These are phyloP conservation scores for Pseudococcus jackbeardsleyi DNA, from an alignment of 2,888 invertebrate species.

Conservation along the genomic window DNA sequence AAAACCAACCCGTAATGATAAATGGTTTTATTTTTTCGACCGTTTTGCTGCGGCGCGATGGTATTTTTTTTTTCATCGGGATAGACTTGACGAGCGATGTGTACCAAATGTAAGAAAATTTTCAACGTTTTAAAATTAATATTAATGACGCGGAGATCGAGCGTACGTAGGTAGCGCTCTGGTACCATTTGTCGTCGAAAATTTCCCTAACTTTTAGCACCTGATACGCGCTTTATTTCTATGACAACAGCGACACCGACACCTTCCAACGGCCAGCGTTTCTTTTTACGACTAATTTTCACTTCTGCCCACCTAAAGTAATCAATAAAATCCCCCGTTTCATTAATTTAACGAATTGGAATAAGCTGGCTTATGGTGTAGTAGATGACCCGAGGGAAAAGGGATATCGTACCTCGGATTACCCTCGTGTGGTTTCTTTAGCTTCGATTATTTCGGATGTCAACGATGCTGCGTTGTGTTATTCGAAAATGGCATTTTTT, in stretches of 20 bases:
- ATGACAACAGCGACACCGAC: not conserved
- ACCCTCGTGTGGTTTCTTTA: not conserved
- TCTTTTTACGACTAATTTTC: not conserved
- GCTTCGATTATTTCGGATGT: not conserved
- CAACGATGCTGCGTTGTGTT: not conserved
- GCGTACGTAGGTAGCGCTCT: not conserved
- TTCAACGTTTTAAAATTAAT: constrained; percentile 3
- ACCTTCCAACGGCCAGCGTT: not conserved
- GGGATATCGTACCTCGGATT: not conserved
- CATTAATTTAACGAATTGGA: constrained; percentile 31
- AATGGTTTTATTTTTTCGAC: constrained; percentile 17
- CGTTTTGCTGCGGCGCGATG: not conserved
- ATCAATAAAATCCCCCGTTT: not conserved
- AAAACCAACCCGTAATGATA: constrained; percentile 26
- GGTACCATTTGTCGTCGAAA: not conserved
- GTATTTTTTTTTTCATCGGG: not conserved
- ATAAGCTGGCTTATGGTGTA: not conserved
- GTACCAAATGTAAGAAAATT: constrained; percentile 9
- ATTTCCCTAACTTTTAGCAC: constrained; percentile 15
- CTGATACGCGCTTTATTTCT: constrained; percentile 5
- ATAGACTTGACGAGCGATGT: not conserved
- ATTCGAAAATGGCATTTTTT: not conserved
- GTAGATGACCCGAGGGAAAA: not conserved
- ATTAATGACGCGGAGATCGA: not conserved
- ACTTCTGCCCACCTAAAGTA: constrained; percentile 5